Percentiles rank a stretch among this genome's conserved stretches.
These are phyloP conservation scores for Sigmodon hispidus DNA, from an alignment of 2,113 vertebrate genomes.

Conservation along the genomic window DNA sequence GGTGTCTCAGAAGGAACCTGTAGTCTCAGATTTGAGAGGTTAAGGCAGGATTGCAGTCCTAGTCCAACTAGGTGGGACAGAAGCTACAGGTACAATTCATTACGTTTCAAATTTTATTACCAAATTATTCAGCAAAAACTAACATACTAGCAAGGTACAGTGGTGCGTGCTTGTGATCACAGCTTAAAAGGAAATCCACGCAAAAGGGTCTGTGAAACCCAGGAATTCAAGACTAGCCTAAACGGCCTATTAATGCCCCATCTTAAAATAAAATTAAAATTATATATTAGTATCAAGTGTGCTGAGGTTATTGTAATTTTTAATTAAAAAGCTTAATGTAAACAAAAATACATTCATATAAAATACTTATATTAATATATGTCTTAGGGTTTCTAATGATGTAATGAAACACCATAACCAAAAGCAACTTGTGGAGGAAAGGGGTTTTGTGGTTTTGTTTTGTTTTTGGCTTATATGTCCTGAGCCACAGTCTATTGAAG, in stretches of 20 bases:
- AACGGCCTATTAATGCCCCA: not conserved
- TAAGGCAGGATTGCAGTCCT: not conserved
- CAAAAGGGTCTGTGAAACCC: not conserved
- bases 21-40: not conserved
- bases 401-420: not conserved
- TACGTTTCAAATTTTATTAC: constrained; percentile 1
- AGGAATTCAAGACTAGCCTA: not conserved
- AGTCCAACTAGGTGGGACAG: not conserved
- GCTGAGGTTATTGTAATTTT: not conserved
- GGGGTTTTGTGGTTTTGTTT: too few relatives aligned
- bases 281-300: not conserved
- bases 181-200: not conserved
- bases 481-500: not conserved
- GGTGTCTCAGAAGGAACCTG: not conserved
- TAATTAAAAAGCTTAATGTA: not conserved
- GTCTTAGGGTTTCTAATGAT: not conserved
- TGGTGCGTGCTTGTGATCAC: not conserved
- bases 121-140: not conserved
- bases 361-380: not conserved
- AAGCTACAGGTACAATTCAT: not conserved
- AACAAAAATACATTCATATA: not conserved
- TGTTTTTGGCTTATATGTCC: not conserved
- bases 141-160: not conserved
- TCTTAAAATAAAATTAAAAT: not conserved
- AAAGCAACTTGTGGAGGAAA: not conserved